Evolutionary conservation across 2,113 vertebrate species (phyloP).

Genomic region (Myrmophylax atrothorax): DNA sequence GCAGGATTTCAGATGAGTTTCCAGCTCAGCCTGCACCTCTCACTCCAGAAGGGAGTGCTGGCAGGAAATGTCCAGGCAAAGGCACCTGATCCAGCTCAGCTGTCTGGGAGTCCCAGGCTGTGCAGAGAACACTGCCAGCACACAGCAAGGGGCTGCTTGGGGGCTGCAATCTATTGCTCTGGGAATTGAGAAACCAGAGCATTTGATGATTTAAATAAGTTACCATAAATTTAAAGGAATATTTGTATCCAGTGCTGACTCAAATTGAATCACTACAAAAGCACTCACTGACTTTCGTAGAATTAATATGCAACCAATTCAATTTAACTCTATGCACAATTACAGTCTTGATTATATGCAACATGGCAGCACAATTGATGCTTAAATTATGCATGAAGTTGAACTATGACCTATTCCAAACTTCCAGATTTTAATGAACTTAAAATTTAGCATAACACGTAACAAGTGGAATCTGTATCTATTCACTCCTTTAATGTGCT

Average conservation of each 20-base stretch:
- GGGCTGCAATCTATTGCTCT: not conserved
- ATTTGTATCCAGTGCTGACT: not conserved
- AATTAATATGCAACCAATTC: not conserved
- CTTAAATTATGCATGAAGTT: not conserved
- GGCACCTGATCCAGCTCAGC: not conserved
- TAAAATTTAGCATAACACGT: not conserved
- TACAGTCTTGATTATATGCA: not conserved
- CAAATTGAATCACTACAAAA: not conserved
- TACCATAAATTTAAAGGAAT: not conserved
- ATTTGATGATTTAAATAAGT: not conserved
- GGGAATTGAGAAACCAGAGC: not conserved
- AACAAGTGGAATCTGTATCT: not conserved
- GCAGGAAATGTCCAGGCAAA: not conserved
- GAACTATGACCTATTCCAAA: not conserved
- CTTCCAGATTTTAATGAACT: not conserved
- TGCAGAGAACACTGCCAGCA: not conserved
- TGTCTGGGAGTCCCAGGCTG: not conserved
- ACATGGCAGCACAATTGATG: not conserved
- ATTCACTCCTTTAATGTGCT: no score
- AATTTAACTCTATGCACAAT: not conserved
- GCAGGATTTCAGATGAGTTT: slow-evolving; percentile 7
- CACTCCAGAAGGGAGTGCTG: not conserved
- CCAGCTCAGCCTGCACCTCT: not conserved
- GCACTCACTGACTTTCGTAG: not conserved
- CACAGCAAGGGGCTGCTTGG: not conserved